A percentile compares a stretch with the other conserved stretches of the same genome.
These are phyloP conservation scores for Polymixis lichenea DNA, from an alignment of 2,888 invertebrate species.

Conservation along the genomic window DNA sequence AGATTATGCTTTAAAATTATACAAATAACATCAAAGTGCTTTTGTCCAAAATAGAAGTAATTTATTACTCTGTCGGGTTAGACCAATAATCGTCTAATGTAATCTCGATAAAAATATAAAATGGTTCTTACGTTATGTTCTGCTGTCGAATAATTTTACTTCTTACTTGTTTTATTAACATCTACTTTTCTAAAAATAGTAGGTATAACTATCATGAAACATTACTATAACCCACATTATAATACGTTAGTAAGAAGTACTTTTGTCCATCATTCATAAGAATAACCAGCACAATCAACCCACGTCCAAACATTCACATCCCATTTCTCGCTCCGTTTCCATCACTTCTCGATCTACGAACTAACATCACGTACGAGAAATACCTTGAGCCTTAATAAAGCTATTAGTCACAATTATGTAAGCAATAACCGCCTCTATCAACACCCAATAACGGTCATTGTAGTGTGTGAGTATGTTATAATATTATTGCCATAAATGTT, in stretches of 20 bases:
- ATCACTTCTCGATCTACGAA: conserved; percentile 14
- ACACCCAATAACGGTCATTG: conserved; percentile 24
- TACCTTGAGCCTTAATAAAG: conserved; percentile 25
- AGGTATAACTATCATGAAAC: neutral
- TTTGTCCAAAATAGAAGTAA: neutral
- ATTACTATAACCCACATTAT: neutral
- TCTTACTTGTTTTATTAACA: neutral
- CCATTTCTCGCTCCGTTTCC: conserved; percentile 10
- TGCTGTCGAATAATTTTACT: neutral
- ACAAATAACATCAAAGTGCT: neutral
- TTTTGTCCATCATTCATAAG: neutral
- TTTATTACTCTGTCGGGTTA: neutral
- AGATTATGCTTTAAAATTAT: neutral
- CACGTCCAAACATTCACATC: conserved; percentile 9
- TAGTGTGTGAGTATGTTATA: conserved; percentile 16
- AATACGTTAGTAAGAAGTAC: neutral
- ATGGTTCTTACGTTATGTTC: neutral
- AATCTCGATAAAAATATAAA: neutral
- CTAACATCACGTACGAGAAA: conserved; percentile 31
- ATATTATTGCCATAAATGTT: conserved; percentile 32
- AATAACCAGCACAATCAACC: neutral
- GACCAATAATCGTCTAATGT: neutral
- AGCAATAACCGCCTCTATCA: conserved; percentile 45
- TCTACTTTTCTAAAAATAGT: neutral
- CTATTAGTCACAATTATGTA: conserved; percentile 20